Base-by-base conservation (phyloP, 2,797 vertebrate genomes). In the Enteromius fasciolatus region DNA sequence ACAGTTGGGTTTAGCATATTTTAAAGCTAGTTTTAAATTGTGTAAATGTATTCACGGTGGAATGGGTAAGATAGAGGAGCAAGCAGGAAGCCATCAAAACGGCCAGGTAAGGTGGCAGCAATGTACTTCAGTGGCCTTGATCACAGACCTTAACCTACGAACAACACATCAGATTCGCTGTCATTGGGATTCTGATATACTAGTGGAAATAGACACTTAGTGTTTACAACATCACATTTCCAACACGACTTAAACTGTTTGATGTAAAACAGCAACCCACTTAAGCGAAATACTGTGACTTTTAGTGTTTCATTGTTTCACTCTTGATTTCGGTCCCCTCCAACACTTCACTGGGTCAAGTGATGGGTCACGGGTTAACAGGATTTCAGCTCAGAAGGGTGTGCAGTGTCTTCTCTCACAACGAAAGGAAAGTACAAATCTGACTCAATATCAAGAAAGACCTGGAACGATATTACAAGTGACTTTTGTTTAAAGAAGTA, bases 311-410 rank as follows among this genome's bases (percentile, higher is more conserved):
- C 77, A 87, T 87, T 87, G 85, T 87, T 86, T 86, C 72, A 78
- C 73, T 86, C 48, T 72, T 73, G 69, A 87, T 87, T 87, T 86
- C 84, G 72, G 73, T 78, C 73, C 59, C 78, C 67, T 23, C 54
- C 76, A 78, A 89, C 86, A 89, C 85, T 87, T 86, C 86, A 86
- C 8, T 84, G 85, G 84, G 86, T 89, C 86, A 89, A 89, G 86
- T 89, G 84, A 87, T 79, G 80, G 88, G 88, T 89, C 88, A 89
- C 66, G 85, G 88, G 85, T 87, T 89, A 89, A 89, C 85, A 85
- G 85, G 86, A 89, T 87, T 89, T 82, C 63, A 81, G 82, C 81
- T 85, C 69, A 46, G 52, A 82, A 74, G 78, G 50, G 81, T 36
- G 25, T n/a, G 31, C 76, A 46, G 39, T 39, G 39, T 73, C 36